Evolutionary conservation across 2,888 invertebrate genomes (phyloP).

Genomic region (Coenonympha glycerion): DNA sequence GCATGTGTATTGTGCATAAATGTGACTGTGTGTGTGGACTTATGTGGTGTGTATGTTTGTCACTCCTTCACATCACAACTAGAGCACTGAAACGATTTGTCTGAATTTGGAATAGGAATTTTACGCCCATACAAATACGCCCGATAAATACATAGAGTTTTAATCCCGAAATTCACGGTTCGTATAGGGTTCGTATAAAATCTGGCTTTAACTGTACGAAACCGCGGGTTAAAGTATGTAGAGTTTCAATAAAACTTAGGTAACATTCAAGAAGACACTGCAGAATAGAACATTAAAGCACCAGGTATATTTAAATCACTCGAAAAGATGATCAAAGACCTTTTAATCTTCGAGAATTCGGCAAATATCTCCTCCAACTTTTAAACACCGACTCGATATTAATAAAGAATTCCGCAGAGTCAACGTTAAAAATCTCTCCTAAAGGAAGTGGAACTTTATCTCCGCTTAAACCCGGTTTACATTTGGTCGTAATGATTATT

Average conservation of each 20-base stretch:
- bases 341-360: constrained; percentile 2
- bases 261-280: not conserved
- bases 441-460: constrained; percentile 23
- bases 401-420: constrained; percentile 22
- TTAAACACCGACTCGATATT: constrained; percentile 18
- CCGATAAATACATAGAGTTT: no score
- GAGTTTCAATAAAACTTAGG: no score
- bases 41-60: no score
- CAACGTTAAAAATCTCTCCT: constrained; percentile 18
- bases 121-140: not conserved
- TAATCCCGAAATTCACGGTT: no score
- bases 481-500: not conserved
- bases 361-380: constrained; percentile 2
- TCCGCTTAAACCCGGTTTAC: constrained; percentile 10
- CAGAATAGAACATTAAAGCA: not conserved
- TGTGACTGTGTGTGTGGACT: no score
- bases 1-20: no score
- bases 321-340: constrained; percentile 5
- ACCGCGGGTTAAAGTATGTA: no score
- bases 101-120: no score
- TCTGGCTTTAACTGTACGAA: no score
- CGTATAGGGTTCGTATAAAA: no score
- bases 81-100: no score
- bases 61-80: no score
- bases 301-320: constrained; percentile 7